Percentiles rank a stretch among this genome's conserved stretches.
Evolutionary conservation across 1,140 invertebrate genomes (phyloP).

Genomic region (Uloborus diversus): DNA sequence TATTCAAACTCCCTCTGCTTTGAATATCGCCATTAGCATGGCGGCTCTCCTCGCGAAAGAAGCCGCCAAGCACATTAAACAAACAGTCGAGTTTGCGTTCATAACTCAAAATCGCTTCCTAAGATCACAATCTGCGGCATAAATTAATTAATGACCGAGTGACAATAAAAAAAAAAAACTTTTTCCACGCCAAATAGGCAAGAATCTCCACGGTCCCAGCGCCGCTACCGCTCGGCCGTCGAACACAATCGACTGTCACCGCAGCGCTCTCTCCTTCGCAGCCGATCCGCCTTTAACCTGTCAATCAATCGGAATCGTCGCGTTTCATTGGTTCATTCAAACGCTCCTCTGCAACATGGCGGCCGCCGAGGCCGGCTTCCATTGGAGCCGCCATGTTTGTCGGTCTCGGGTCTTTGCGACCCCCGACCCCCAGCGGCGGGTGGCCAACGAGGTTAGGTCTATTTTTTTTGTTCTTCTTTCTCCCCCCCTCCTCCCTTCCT

Average conservation of each 20-base stretch:
- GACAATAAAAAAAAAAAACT: too few relatives aligned
- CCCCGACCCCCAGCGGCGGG: not conserved
- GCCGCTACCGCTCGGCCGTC: not conserved
- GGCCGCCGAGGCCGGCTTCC: not conserved
- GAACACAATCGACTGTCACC: not conserved
- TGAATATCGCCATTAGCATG: too few relatives aligned
- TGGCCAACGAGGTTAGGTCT: slow-evolving; percentile 26
- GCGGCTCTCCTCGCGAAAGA: too few relatives aligned
- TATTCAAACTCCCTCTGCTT: too few relatives aligned
- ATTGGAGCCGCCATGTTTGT: slow-evolving; percentile 17
- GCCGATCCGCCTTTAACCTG: not conserved
- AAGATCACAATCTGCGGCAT: too few relatives aligned
- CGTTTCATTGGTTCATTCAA: slow-evolving; percentile 1
- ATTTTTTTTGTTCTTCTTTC: not conserved
- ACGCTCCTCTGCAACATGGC: slow-evolving; percentile 13
- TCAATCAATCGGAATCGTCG: not conserved
- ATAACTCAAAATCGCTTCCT: too few relatives aligned
- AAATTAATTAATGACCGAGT: too few relatives aligned
- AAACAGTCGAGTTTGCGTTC: too few relatives aligned
- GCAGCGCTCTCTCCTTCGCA: not conserved
- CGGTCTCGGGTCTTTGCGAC: not conserved
- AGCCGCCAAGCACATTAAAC: too few relatives aligned
- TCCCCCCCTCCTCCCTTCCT: not conserved
- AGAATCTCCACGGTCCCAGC: not conserved
- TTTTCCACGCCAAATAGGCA: not conserved